Evolutionary conservation across 2,797 vertebrate genomes (phyloP).

Genomic region (Phoebastria nigripes): DNA sequence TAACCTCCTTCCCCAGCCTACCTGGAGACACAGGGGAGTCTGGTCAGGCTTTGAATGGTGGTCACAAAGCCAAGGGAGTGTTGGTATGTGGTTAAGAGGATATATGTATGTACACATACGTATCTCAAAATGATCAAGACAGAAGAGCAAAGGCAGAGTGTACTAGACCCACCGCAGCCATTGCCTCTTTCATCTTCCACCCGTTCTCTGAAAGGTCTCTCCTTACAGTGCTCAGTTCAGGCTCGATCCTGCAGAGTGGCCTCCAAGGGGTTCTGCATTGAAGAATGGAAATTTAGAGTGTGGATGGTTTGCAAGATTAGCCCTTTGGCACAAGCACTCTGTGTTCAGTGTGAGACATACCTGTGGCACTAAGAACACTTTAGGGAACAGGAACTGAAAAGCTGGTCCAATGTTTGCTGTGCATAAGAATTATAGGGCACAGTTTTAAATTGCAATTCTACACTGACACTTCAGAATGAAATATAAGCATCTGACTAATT

Average conservation of each 20-base stretch:
- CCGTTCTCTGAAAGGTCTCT: background rate
- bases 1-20: background rate
- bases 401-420: background rate
- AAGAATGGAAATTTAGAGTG: background rate
- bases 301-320: background rate
- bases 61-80: background rate
- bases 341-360: background rate
- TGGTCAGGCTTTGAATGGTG: background rate
- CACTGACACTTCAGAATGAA: constrained; percentile 6
- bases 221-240: background rate
- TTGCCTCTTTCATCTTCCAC: background rate
- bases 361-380: background rate
- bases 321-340: background rate
- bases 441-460: background rate
- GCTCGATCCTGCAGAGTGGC: background rate
- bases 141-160: background rate
- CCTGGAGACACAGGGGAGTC: background rate
- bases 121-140: background rate
- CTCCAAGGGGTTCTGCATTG: background rate
- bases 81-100: background rate
- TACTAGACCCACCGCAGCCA: background rate
- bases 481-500: constrained; percentile 16
- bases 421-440: background rate
- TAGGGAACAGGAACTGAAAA: background rate
- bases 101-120: background rate